These are phyloP conservation scores for Ectropis crepuscularia DNA, from an alignment of 2,888 invertebrate genomes.

Conservation along the genomic window DNA sequence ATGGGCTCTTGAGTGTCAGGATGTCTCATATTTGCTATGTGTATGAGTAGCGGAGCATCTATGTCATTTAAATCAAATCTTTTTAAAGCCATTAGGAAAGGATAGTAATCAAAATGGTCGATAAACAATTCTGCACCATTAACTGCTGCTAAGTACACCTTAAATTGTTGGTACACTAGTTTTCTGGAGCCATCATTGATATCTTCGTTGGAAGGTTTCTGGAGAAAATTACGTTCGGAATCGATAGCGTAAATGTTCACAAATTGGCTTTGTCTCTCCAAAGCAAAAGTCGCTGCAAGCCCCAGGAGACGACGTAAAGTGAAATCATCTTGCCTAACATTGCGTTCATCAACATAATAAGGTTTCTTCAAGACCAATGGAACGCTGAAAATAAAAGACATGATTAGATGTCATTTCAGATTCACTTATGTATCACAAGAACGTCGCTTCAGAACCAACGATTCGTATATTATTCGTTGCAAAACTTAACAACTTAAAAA, in stretches of 20 bases:
- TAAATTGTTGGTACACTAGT: not conserved
- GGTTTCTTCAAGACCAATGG: not conserved
- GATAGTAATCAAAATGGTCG: not conserved
- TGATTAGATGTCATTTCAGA: too few species aligned
- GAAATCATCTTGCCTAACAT: not conserved
- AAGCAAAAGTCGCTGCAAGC: not conserved
- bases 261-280: too few species aligned
- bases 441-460: too few species aligned
- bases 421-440: too few species aligned
- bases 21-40: not conserved
- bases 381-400: slow-evolving; percentile 2
- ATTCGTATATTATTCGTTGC: too few species aligned
- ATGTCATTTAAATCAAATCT: not conserved
- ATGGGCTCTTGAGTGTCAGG: not conserved
- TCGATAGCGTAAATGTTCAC: not conserved
- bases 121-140: not conserved
- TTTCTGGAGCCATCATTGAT: too few species aligned
- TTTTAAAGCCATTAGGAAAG: not conserved
- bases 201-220: not conserved
- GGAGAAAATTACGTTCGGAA: not conserved
- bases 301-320: not conserved
- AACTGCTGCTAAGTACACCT: not conserved
- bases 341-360: not conserved
- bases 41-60: not conserved
- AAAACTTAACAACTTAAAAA: too few species aligned